phyloP scores from a whole-genome alignment of 1,140 invertebrate genomes.

The Sweltsa coloradensis region DNA sequence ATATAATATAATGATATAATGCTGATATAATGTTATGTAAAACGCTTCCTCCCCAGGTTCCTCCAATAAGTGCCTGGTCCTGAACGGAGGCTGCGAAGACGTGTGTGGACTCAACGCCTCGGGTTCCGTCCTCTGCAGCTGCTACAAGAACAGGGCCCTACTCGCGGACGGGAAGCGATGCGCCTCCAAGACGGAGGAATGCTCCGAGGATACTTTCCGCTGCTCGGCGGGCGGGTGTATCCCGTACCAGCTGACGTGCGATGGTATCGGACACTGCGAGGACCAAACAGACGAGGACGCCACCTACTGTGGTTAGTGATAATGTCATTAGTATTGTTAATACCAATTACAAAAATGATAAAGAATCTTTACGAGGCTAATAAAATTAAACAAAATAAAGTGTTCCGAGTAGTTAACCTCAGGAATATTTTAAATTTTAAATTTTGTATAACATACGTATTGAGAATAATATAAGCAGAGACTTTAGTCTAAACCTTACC shows the following conservation, averaged over 20 bases:
- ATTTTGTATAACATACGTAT: no score
- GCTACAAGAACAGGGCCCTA: conserved; percentile 36
- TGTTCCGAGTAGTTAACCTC: no score
- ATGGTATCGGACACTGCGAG: conserved; percentile 56
- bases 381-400: no score
- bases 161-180: conserved; percentile 43
- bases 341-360: no score
- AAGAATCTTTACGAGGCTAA: no score
- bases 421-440: no score
- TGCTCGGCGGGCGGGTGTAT: conserved; percentile 58
- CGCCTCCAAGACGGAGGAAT: conserved; percentile 25
- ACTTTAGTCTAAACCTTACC: no score
- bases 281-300: conserved; percentile 61
- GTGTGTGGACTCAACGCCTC: conserved; percentile 42
- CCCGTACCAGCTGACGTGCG: conserved; percentile 62
- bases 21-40: no score
- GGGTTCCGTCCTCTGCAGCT: conserved; percentile 47
- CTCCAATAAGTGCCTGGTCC: conserved; percentile 49
- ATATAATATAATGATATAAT: no score
- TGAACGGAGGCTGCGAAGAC: conserved; percentile 67
- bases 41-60: no score
- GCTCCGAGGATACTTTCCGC: conserved; percentile 32
- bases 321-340: background rate
- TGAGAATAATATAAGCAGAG: no score
- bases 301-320: conserved; percentile 17